Percentiles rank a stretch among this genome's conserved stretches.
Conservation (phyloP, 2,888 invertebrate genomes). For the Abscondita cerata region DNA sequence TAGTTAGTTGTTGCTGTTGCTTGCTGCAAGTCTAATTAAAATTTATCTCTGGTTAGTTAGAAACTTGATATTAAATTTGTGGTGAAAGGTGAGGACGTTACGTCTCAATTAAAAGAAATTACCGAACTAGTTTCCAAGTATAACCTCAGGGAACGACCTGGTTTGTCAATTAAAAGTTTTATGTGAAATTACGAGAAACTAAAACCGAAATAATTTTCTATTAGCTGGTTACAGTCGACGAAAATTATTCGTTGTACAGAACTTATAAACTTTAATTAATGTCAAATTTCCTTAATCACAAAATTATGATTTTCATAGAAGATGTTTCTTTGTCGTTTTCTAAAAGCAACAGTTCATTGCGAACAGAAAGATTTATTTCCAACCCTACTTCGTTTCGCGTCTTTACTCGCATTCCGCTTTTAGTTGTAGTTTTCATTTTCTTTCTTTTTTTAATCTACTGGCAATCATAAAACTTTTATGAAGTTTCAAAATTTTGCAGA, state of each 20-base stretch:
- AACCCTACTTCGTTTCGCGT: too few relatives aligned
- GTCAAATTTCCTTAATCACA: background rate
- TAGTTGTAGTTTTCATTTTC: too few relatives aligned
- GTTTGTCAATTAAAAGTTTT: slow-evolving; percentile 21
- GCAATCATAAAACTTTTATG: too few relatives aligned
- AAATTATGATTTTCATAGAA: too few relatives aligned
- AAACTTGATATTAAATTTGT: slow-evolving; percentile 32
- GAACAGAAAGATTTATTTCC: too few relatives aligned
- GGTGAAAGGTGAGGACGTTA: slow-evolving; percentile 31
- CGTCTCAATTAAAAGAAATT: slow-evolving; percentile 33
- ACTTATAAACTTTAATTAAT: slow-evolving; percentile 8
- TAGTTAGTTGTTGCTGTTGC: slow-evolving; percentile 21
- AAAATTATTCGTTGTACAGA: slow-evolving; percentile 1
- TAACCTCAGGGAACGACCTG: slow-evolving; percentile 10
- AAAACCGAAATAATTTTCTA: slow-evolving; percentile 8
- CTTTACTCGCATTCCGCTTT: too few relatives aligned
- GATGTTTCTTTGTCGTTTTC: too few relatives aligned
- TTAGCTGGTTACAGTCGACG: slow-evolving; percentile 1
- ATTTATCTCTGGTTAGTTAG: slow-evolving; percentile 31
- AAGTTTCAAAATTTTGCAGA: too few relatives aligned
- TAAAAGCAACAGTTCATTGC: too few relatives aligned
- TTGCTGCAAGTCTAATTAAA: slow-evolving; percentile 28
- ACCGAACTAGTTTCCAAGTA: slow-evolving; percentile 23
- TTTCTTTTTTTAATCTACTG: too few relatives aligned
- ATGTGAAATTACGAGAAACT: slow-evolving; percentile 13